Evolutionary conservation across 2,113 vertebrate genomes (phyloP).

Genomic region (Tenebrosternarchus preto): DNA sequence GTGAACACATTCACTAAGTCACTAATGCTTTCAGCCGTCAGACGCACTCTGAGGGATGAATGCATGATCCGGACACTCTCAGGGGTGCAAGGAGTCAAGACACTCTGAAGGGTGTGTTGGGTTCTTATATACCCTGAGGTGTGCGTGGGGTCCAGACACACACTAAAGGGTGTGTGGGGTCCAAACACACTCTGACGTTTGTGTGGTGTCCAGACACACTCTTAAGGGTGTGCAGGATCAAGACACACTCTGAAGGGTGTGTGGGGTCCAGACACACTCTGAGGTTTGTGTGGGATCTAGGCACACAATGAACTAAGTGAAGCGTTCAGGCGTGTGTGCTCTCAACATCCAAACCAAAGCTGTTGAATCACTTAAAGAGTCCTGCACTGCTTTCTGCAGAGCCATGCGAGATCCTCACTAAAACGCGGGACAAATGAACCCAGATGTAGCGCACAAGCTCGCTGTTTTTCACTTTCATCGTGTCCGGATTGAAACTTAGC

Average conservation of each 20-base stretch:
- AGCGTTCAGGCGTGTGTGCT: neutral
- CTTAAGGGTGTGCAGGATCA: neutral
- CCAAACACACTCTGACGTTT: neutral
- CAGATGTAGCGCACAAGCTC: conserved; percentile 56
- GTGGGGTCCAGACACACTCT: neutral
- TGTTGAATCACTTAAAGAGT: conserved; percentile 47
- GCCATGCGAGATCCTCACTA: conserved; percentile 54
- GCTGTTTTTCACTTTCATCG: conserved; percentile 46
- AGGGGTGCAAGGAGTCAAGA: too few relatives aligned
- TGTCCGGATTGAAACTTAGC: conserved; percentile 1
- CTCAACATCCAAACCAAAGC: conserved; percentile 47
- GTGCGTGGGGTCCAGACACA: conserved; percentile 24
- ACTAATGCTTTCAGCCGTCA: conserved; percentile 39
- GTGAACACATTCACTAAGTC: conserved; percentile 49
- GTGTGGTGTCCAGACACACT: conserved; percentile 23
- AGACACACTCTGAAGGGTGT: neutral
- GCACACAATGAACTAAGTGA: neutral
- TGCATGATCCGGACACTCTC: neutral
- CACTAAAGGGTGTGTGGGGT: neutral
- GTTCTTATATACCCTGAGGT: neutral
- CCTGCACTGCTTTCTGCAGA: conserved; percentile 58
- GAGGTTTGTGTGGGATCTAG: conserved; percentile 21
- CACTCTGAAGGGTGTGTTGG: neutral
- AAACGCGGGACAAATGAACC: conserved; percentile 63
- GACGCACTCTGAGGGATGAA: neutral